Conservation (phyloP, 1,140 invertebrate genomes). For the Halyomorpha halys region DNA sequence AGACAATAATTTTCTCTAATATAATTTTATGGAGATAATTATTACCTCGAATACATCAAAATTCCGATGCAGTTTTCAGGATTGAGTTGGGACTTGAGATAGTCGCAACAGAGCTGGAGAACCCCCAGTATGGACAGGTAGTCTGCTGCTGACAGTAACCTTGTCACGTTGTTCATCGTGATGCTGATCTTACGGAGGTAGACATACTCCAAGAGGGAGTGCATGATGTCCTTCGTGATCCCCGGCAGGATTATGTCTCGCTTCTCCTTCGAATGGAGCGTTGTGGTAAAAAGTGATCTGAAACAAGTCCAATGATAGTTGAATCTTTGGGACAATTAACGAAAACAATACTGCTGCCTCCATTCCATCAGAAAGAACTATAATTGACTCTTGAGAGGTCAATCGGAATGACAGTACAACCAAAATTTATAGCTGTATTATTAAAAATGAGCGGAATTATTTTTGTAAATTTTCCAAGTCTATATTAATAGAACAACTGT, state of each 20-base stretch:
- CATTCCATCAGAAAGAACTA: no score
- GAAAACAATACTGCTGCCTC: no score
- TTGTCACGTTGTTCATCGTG: conserved; percentile 61
- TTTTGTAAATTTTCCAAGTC: no score
- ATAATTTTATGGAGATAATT: no score
- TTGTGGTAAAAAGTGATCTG: conserved; percentile 75
- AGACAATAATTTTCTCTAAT: no score
- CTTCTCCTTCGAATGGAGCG: conserved; percentile 51
- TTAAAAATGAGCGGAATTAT: no score
- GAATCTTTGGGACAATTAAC: no score
- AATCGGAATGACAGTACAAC: no score
- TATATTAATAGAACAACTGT: no score
- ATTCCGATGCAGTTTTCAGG: conserved; percentile 72
- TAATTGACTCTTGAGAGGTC: no score
- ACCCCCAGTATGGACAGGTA: conserved; percentile 71
- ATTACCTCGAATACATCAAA: conserved; percentile 56
- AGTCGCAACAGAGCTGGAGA: conserved; percentile 64
- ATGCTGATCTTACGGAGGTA: conserved; percentile 63
- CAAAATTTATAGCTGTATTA: no score
- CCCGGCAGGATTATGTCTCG: conserved; percentile 62
- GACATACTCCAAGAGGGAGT: conserved; percentile 65
- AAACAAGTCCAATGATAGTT: background rate
- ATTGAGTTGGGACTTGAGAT: conserved; percentile 49
- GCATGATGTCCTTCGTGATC: conserved; percentile 62
- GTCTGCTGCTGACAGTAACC: conserved; percentile 61